phyloP scores from a whole-genome alignment of 2,888 invertebrate species.

The Thumatha senex region DNA sequence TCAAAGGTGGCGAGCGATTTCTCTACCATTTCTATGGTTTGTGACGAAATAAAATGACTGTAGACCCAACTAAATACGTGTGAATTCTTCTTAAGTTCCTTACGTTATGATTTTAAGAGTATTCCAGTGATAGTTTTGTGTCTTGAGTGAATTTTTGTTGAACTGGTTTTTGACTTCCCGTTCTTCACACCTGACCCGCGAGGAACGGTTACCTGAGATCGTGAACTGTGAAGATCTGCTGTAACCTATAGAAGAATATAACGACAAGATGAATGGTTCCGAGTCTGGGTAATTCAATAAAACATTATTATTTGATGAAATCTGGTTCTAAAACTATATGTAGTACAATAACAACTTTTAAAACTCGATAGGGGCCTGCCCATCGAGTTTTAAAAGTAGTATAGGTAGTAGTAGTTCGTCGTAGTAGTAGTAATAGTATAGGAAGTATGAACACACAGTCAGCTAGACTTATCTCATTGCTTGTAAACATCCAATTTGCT shows the following conservation, averaged over 20 bases:
- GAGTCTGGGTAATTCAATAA: conserved; percentile 87
- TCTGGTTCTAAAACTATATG: too few species aligned
- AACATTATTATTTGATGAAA: conserved; percentile 42
- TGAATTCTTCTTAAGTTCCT: conserved; percentile 64
- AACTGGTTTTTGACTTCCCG: conserved; percentile 49
- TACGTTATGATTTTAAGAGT: conserved; percentile 65
- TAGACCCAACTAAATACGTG: conserved; percentile 56
- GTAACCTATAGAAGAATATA: conserved; percentile 38
- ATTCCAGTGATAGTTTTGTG: conserved; percentile 58
- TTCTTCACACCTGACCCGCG: conserved; percentile 58
- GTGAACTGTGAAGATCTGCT: conserved; percentile 48
- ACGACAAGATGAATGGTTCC: conserved; percentile 88
- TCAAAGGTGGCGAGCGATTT: conserved; percentile 78
- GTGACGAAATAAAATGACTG: conserved; percentile 75
- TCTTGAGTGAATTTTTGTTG: conserved; percentile 54
- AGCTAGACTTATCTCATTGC: too few species aligned
- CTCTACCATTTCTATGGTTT: conserved; percentile 80
- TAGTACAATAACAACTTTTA: too few species aligned
- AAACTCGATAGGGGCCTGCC: too few species aligned
- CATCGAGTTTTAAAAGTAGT: too few species aligned
- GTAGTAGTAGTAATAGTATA: neutral
- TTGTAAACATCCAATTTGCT: too few species aligned
- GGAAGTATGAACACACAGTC: too few species aligned
- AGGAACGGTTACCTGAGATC: conserved; percentile 52
- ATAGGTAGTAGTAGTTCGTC: too few species aligned